Evolutionary conservation across 2,888 invertebrate genomes (phyloP).

Genomic region (Andricus quercusramuli): DNA sequence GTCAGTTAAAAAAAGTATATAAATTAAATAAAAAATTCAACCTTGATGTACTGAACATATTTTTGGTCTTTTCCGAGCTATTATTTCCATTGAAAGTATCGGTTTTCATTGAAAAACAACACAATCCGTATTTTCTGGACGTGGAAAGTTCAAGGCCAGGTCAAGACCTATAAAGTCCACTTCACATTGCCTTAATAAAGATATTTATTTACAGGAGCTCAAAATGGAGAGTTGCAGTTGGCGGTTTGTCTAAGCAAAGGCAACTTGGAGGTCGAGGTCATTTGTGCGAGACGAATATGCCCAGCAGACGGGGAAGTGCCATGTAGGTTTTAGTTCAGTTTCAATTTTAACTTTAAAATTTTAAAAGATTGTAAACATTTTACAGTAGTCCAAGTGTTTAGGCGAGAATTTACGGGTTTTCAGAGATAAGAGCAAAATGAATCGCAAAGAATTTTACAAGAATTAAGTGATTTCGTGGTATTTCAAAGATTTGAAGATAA

Average conservation of each 20-base stretch:
- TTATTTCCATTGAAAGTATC: conserved; percentile 20
- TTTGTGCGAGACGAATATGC: conserved; percentile 85
- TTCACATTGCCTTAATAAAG: conserved; percentile 19
- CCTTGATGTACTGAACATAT: not conserved
- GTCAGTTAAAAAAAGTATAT: not conserved
- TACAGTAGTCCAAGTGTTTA: too few relatives aligned
- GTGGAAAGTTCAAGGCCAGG: conserved; percentile 26
- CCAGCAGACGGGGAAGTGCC: conserved; percentile 86
- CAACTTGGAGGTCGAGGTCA: conserved; percentile 92
- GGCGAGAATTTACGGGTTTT: too few relatives aligned
- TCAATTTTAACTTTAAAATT: not conserved
- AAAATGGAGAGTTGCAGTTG: conserved; percentile 91
- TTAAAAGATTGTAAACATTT: too few relatives aligned
- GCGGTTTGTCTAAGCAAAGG: conserved; percentile 95
- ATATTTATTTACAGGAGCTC: conserved; percentile 78
- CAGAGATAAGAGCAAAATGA: too few relatives aligned
- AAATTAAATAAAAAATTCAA: not conserved
- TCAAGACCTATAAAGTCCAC: conserved; percentile 27
- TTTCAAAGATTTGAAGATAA: too few relatives aligned
- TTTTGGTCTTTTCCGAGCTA: conserved; percentile 16
- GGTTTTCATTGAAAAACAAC: conserved; percentile 19
- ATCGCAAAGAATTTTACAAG: too few relatives aligned
- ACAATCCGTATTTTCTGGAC: not conserved
- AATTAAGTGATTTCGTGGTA: too few relatives aligned
- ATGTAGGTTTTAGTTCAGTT: conserved; percentile 73